These are phyloP conservation scores for Xiphorhynchus erythropygius DNA, from an alignment of 2,797 vertebrate genomes.

Conservation along the genomic window DNA sequence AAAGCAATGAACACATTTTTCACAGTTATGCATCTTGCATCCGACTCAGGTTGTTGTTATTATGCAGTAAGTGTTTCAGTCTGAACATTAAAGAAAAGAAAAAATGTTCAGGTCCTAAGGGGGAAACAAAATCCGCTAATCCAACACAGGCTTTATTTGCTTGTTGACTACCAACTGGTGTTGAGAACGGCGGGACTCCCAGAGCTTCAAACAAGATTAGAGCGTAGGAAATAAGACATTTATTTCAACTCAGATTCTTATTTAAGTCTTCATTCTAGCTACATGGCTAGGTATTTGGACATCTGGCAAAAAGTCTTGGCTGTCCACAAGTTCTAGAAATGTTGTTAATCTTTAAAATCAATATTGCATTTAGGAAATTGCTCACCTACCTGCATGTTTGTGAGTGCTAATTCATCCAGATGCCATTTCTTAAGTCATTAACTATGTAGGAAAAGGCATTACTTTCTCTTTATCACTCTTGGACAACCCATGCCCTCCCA, in stretches of 20 bases:
- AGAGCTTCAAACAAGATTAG: conserved; percentile 63
- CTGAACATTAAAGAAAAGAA: conserved; percentile 51
- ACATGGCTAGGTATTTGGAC: conserved; percentile 21
- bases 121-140: conserved; percentile 63
- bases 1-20: conserved; percentile 43
- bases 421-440: conserved; percentile 14
- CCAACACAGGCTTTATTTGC: conserved; percentile 56
- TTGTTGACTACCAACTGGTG: conserved; percentile 52
- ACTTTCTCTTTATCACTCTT: conserved; percentile 1
- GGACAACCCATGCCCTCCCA: background rate
- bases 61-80: conserved; percentile 47
- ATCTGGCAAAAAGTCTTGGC: conserved; percentile 24
- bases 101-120: conserved; percentile 44
- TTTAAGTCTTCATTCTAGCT: conserved; percentile 41
- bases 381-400: conserved; percentile 2
- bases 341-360: conserved; percentile 71
- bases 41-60: conserved; percentile 53
- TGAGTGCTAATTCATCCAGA: background rate
- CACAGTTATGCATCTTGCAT: conserved; percentile 41
- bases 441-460: background rate
- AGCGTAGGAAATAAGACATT: conserved; percentile 51
- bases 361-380: conserved; percentile 52
- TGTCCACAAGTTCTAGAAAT: conserved; percentile 3
- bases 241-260: conserved; percentile 58
- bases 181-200: conserved; percentile 17